Base-by-base conservation (phyloP, 2,797 vertebrate species). In the Tarsius wallacei region DNA sequence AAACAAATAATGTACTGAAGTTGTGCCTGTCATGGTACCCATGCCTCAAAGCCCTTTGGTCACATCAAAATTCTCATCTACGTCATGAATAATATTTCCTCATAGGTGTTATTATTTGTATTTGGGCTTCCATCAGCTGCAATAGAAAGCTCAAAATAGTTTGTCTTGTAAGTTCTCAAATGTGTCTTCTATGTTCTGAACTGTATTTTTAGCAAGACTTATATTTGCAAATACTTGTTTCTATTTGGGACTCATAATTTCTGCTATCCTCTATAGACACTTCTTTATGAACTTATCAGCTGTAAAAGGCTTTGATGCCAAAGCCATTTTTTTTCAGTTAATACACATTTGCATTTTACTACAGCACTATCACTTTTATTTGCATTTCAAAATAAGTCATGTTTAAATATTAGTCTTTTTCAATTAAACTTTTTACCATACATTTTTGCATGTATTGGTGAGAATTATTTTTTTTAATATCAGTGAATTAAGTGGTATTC, bases 361-460 rank as follows among this genome's bases (percentile, higher is more conserved):
- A 49, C 19, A 93, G 21, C 3, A 73, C 14, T 42, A 59, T 5
- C 42, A 71, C 31, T 42, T 90, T 91, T 77, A 42, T 78, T 97
- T 87, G 78, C 63, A 91, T 93, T 95, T 90, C 49, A 87, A 96
- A 95, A 80, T 83, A 91, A 89, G n/a, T 33, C 4, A 9, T 76
- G 14, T 76, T 78, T 97, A 95, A 93, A 83, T 95, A 89, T 74
- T 55, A 85, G 21, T 68, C 68, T 96, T 92, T 91, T 77, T 73
- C 28, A 97, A 16, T 83, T 91, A 91, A 86, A 73, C 17, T n/a
- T 82, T 81, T 90, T 61, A 59, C 22, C 64, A 80, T 55, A 53
- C 13, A n/a, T 49, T 87, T 94, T 85, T 0, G 21, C 3, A 82
- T 61, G 33, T n/a, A 17, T 80, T 47, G 12, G 28, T 61, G n/a